Evolutionary conservation across 2,113 vertebrate genomes (phyloP), one percentile per base, ranked within the genome.

Genomic region (Dromiciops gliroides): DNA sequence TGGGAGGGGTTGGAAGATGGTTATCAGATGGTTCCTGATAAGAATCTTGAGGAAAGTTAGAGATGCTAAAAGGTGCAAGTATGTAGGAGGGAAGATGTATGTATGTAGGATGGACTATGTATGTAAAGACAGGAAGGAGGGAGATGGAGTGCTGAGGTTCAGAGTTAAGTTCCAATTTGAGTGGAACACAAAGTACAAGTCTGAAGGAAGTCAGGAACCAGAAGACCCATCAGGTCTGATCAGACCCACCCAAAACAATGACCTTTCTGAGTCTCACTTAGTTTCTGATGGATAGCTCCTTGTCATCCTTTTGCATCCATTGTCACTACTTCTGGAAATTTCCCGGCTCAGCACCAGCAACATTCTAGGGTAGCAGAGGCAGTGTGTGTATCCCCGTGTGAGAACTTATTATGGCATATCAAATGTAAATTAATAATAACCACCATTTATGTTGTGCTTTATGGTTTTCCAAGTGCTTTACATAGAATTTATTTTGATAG

Each of bases 321-420:
- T 88, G 52, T 28, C 51, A n/a, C 44, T 95, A 89, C 26, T 91
- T 91, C 8, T 94, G 56, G 6, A 24, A 28, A 31, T 93, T 93
- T 49, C 93, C 11, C 94, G 95, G 94, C 37, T 67, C 47, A 95
- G 22, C 89, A 95, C 56, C 50, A 95, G 7, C 3, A 95, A 90
- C 48, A 95, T 31, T 25, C n/a, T 93, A 88, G 22, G 48, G 50
- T 92, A 67, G 37, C 91, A n/a, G 11, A 75, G 37, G 0, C 90
- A 49, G 60, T 51, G 11, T 90, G 8, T n/a, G n/a, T n/a, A n/a
- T n/a, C n/a, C 94, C 95, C 25, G 95, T 94, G 7, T 95, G 75
- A 95, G 48, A 97, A 95, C 94, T 93, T 95, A 53, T 93, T 95
- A 53, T 94, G 25, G 50, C 92, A 90, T 92, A 91, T 75, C 12